These are phyloP conservation scores for Eilema griseolum DNA, from an alignment of 2,888 invertebrate genomes.

Conservation along the genomic window DNA sequence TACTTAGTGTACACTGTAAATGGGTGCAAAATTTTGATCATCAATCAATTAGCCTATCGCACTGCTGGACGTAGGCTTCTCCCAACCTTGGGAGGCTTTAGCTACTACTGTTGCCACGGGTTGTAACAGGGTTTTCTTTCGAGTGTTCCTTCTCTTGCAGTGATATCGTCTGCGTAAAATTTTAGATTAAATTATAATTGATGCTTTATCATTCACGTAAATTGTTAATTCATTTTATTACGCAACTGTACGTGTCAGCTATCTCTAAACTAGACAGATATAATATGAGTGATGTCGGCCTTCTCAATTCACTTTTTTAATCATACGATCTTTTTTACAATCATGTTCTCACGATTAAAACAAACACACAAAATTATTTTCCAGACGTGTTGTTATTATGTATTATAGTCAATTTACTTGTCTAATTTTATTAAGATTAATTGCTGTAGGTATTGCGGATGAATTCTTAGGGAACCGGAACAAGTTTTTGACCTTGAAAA, in stretches of 20 bases:
- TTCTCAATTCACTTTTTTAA: background rate
- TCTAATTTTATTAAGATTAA: slow-evolving; percentile 4
- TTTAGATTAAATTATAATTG: no score
- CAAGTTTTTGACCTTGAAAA: background rate
- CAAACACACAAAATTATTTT: background rate
- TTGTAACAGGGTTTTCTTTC: no score
- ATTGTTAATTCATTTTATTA: background rate
- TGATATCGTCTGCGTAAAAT: no score
- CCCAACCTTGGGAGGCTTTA: no score
- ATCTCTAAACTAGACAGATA: background rate
- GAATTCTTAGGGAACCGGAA: background rate
- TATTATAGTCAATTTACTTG: slow-evolving; percentile 2
- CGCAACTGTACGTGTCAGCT: background rate
- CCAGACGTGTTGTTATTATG: background rate
- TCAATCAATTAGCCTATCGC: no score
- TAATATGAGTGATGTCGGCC: background rate
- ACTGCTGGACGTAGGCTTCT: no score
- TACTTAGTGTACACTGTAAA: no score
- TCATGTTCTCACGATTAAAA: background rate
- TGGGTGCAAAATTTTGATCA: no score
- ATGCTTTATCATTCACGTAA: no score
- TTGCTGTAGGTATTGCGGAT: background rate
- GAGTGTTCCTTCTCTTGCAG: no score
- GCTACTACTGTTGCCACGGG: no score
- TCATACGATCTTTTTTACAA: background rate